Conservation (phyloP, 1,140 invertebrate genomes). For the Neomicropteryx cornuta region DNA sequence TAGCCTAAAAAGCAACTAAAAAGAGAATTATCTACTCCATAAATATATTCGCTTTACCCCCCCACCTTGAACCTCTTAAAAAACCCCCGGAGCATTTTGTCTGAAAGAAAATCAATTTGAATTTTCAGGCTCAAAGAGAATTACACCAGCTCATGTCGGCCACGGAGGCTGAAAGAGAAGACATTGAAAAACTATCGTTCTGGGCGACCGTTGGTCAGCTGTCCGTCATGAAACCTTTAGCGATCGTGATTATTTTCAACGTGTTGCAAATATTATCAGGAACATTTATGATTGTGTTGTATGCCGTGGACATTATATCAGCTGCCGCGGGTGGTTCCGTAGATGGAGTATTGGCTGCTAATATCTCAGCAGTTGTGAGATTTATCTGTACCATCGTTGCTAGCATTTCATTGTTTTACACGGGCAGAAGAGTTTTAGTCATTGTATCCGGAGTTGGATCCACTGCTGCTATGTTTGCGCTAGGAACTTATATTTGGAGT, state of each 20-base stretch:
- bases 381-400: constrained; percentile 49
- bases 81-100: too few species aligned
- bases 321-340: constrained; percentile 37
- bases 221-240: constrained; percentile 54
- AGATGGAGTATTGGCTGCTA: constrained; percentile 45
- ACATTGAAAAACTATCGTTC: constrained; percentile 31
- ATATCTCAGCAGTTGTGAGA: constrained; percentile 51
- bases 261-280: constrained; percentile 59
- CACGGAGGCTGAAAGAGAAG: constrained; percentile 35
- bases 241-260: constrained; percentile 60
- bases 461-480: constrained; percentile 41
- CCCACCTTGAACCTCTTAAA: too few species aligned
- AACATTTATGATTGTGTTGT: constrained; percentile 62
- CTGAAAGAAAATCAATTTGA: neutral
- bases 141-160: constrained; percentile 39
- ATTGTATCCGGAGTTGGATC: constrained; percentile 53
- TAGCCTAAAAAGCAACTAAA: too few species aligned
- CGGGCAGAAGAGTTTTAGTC: constrained; percentile 50
- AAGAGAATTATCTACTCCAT: too few species aligned
- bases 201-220: constrained; percentile 38
- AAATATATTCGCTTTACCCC: too few species aligned
- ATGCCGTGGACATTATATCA: constrained; percentile 56
- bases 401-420: constrained; percentile 46
- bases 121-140: constrained; percentile 40
- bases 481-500: constrained; percentile 42